phyloP scores from a whole-genome alignment of 1,140 invertebrate species.

The Drosophila bocki region DNA sequence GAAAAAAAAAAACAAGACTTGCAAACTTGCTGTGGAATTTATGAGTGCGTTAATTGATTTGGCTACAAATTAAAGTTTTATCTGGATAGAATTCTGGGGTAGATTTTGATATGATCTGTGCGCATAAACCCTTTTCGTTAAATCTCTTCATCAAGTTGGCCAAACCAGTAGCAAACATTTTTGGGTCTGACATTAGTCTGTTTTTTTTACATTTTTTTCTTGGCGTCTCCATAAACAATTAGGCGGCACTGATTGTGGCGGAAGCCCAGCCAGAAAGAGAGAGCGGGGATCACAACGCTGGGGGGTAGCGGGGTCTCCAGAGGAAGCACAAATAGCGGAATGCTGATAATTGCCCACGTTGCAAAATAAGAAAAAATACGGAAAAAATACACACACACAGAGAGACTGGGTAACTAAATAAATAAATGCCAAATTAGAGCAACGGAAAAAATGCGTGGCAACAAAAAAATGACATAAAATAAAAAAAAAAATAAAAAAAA shows the following conservation, averaged over 20 bases:
- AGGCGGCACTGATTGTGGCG: conserved; percentile 20
- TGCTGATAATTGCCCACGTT: conserved; percentile 58
- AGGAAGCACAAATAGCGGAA: conserved; percentile 38
- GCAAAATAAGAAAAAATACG: conserved; percentile 6
- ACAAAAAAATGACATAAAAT: conserved; percentile 5
- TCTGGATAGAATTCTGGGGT: background rate
- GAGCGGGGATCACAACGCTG: background rate
- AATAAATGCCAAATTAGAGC: conserved; percentile 46
- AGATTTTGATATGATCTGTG: too few relatives aligned
- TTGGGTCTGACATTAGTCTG: conserved; percentile 2
- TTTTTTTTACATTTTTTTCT: background rate
- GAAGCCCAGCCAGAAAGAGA: conserved; percentile 6
- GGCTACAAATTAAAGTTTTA: background rate
- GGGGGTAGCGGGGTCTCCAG: background rate
- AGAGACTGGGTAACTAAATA: conserved; percentile 16
- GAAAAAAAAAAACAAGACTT: background rate
- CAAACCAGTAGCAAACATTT: conserved; percentile 7
- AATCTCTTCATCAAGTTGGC: background rate
- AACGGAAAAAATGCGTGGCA: conserved; percentile 1
- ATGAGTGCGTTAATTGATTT: conserved; percentile 16
- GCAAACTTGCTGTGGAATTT: conserved; percentile 23
- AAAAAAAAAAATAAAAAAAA: background rate
- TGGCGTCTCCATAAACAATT: conserved; percentile 25
- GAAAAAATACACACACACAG: background rate
- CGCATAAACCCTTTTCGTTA: background rate